These are phyloP conservation scores for Proteles cristata DNA, from an alignment of 2,113 vertebrate genomes.

Conservation along the genomic window DNA sequence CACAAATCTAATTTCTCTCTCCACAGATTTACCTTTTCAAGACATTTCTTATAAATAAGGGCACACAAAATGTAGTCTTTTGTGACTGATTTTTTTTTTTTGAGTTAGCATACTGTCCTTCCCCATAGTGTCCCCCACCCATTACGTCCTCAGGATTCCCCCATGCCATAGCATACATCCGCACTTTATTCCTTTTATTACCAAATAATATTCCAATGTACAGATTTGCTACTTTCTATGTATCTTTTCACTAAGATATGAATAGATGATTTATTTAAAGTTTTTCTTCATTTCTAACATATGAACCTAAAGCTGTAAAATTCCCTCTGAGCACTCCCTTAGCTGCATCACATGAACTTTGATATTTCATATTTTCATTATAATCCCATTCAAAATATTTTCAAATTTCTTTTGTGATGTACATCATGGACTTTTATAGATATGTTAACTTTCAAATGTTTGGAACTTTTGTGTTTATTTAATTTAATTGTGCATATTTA, in stretches of 20 bases:
- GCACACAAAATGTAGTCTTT: background rate
- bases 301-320: background rate
- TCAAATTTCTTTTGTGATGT: background rate
- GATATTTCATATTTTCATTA: conserved; percentile 16
- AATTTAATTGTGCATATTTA: background rate
- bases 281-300: background rate
- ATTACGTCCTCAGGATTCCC: background rate
- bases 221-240: background rate
- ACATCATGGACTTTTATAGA: background rate
- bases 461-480: background rate
- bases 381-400: background rate
- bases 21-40: background rate
- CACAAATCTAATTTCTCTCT: background rate
- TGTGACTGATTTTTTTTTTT: background rate
- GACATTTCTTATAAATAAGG: background rate
- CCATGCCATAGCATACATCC: background rate
- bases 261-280: background rate
- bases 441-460: background rate
- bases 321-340: background rate
- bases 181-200: background rate
- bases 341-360: background rate
- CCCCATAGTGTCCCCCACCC: too few relatives aligned
- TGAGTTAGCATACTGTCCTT: background rate
- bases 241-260: background rate
- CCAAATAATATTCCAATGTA: background rate